phyloP scores from a whole-genome alignment of 2,797 vertebrate genomes.

The Natrix natrix region DNA sequence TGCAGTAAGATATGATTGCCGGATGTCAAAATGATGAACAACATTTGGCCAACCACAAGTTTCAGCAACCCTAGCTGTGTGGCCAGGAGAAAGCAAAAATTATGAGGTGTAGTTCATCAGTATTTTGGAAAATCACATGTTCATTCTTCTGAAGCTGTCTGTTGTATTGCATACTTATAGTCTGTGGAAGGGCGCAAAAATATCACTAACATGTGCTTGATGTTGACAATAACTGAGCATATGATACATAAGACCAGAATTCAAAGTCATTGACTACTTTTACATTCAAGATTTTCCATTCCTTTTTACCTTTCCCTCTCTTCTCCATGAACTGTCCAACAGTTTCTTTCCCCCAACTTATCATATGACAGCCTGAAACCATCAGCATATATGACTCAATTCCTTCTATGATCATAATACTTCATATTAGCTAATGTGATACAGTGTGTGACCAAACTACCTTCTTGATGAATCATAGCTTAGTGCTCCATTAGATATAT shows the following conservation, averaged over 20 bases:
- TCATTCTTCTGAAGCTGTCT: not conserved
- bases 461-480: not conserved
- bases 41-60: not conserved
- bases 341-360: not conserved
- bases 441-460: not conserved
- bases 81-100: not conserved
- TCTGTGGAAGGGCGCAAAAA: not conserved
- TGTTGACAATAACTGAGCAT: not conserved
- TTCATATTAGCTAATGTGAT: not conserved
- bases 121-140: not conserved
- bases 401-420: too few relatives aligned
- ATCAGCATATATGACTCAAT: not conserved
- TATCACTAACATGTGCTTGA: not conserved
- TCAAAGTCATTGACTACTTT: not conserved
- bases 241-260: not conserved
- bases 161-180: not conserved
- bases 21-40: not conserved
- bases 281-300: not conserved
- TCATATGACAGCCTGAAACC: not conserved
- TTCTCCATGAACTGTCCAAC: not conserved
- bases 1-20: not conserved
- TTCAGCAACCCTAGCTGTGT: not conserved
- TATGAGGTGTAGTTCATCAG: not conserved
- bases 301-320: not conserved
- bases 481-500: not conserved